Base-by-base conservation (phyloP, 2,888 invertebrate species). In the Pseudococcus longispinus region DNA sequence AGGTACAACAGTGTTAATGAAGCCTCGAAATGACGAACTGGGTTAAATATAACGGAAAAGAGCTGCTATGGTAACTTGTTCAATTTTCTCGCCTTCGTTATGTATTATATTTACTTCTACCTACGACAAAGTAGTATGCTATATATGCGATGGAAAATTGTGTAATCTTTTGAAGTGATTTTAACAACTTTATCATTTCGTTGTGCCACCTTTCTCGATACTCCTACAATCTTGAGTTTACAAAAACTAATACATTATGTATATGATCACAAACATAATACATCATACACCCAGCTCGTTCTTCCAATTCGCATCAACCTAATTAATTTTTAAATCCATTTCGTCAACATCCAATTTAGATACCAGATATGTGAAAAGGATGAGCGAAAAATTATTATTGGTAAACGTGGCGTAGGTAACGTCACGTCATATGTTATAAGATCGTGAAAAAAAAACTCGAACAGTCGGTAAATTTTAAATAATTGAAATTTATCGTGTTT, bases 1-100 rank as follows among this genome's bases (percentile, higher is more conserved):
- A 65, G 26, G 26, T 26, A 26, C 65, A 26, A 26, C 65, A 26
- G 23, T 65, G 65, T 65, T 65, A 26, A 65, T 65, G 65, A 26
- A 65, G 23, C 65, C 65, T 65, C 65, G 65, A 65, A 65, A 65
- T 65, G 65, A 65, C 26, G 65, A 65, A 65, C 65, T 65, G 65
- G 65, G 65, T 65, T 65, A 65, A 26, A 15, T 26, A 65, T 65
- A 26, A 65, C 65, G 65, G 26, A 26, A 65, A 65, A 65, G n/a
- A 51, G n/a, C 51, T 51, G 51, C 51, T 51, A 51, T 51, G n/a
- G n/a, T 51, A 51, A 51, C 51, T 51, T 51, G 51, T 51, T 51
- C 51, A 51, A 51, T 51, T 51, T 51, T 51, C 51, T 51, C 51
- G 51, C n/a, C 51, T 51, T 51, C 51, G 6, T 46, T 15, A 44